phyloP scores from a whole-genome alignment of 64 coral and sea anemone species.

The Actinia tenebrosa region DNA sequence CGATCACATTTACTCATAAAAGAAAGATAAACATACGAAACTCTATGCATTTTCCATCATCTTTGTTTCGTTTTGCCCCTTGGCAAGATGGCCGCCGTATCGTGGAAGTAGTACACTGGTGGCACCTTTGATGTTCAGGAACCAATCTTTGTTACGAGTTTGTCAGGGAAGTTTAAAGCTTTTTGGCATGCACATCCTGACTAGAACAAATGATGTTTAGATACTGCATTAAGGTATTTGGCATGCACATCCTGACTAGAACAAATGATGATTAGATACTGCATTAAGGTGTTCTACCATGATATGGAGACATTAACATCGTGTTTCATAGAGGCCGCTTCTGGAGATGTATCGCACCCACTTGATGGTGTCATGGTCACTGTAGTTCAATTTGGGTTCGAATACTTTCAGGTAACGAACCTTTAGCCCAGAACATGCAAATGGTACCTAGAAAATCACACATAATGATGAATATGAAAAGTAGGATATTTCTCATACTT shows the following conservation, averaged over 20 bases:
- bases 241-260: neutral
- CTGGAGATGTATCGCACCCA: slow-evolving; percentile 99
- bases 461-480: no score
- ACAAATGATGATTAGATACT: neutral
- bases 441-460: slow-evolving; percentile 68
- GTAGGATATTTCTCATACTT: no score
- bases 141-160: no score
- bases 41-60: no score
- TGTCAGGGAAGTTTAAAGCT: no score
- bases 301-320: slow-evolving; percentile 48
- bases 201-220: neutral
- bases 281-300: neutral
- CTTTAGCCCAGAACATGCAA: slow-evolving; percentile 96
- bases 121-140: no score
- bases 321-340: slow-evolving; percentile 91
- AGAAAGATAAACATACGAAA: no score
- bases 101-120: no score
- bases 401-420: slow-evolving; percentile 99
- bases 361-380: slow-evolving; percentile 98
- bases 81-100: no score
- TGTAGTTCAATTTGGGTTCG: slow-evolving; percentile 98
- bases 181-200: neutral
- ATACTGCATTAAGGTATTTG: neutral
- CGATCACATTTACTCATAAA: no score
- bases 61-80: no score